Evolutionary conservation across 2,113 vertebrate species (phyloP), one percentile per base, ranked within the genome.

Genomic region (Tor tambroides): DNA sequence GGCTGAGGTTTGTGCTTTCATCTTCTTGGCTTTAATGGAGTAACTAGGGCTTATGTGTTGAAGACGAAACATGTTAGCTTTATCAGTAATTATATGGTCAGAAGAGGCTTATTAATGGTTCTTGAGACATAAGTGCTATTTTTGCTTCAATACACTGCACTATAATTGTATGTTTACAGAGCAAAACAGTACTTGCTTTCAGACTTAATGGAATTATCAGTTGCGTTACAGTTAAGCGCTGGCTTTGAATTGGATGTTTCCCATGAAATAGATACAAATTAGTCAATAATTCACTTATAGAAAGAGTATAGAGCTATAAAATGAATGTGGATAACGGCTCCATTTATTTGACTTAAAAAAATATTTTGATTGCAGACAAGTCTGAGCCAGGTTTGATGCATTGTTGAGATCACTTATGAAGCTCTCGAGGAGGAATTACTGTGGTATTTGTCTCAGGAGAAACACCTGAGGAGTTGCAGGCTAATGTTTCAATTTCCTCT

Each of bases 81-180:
- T 43, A 75, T 46, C 38, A 15, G 72, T 75, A 43, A 75, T 72
- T 38, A 72, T 35, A 38, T 38, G 38, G 72, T 15, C 72, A 75
- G 46, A 75, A 12, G 38, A 23, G 11, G 38, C 4, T 46, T 75
- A 15, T 46, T 75, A 43, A 41, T 11, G 71, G 35, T 74, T 23
- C 32, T 43, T 43, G 38, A 41, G 38, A n/a, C 71, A 75, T 75
- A 6, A 43, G 72, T 75, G 72, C 23, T 75, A 26, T 75, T 75
- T 74, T n/a, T n/a, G 72, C 38, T 7, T 26, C 46, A 46, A 75
- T 26, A 46, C 7, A 32, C 26, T 30, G 26, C 65, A 67, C 12
- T 67, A 43, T 75, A 75, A 75, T 75, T 43, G 32, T 35, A 7
- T 14, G 43, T 46, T 26, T 43, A 5, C 38, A 75, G 38, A 43